These are phyloP conservation scores for Nymphalis urticae DNA, from an alignment of 2,888 invertebrate species.

Conservation along the genomic window DNA sequence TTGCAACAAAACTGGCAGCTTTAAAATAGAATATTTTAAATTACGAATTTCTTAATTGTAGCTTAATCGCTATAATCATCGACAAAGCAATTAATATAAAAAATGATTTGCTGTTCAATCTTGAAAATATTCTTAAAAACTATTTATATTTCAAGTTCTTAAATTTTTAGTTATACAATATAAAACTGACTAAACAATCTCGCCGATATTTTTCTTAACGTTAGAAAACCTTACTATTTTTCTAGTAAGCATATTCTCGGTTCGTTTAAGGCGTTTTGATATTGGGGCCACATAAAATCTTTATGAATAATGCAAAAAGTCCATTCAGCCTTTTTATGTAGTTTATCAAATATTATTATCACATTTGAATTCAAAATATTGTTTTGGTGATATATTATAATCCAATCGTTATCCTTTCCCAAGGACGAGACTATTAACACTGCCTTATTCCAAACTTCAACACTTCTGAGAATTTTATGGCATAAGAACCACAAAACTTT, in stretches of 20 bases:
- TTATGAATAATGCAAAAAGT: constrained; percentile 64
- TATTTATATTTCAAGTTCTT: too few species aligned
- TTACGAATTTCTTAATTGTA: background rate
- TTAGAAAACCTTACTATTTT: constrained; percentile 28
- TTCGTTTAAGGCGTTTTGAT: constrained; percentile 62
- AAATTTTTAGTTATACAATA: background rate
- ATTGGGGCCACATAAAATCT: constrained; percentile 55
- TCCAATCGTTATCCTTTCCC: too few species aligned
- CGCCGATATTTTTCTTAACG: constrained; percentile 9
- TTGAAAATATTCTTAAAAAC: too few species aligned
- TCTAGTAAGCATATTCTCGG: constrained; percentile 53
- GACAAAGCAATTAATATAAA: too few species aligned
- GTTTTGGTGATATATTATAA: background rate
- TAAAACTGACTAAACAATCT: background rate
- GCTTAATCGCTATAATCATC: background rate
- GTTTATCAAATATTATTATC: constrained; percentile 50
- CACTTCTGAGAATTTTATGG: too few species aligned
- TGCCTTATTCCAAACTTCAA: too few species aligned
- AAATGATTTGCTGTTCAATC: too few species aligned
- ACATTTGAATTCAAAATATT: background rate
- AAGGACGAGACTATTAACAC: too few species aligned
- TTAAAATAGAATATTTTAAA: background rate
- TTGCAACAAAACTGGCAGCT: background rate
- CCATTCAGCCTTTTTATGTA: constrained; percentile 44
- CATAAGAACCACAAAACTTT: too few species aligned